Conservation (phyloP, 2,888 invertebrate species). For the Eubasilissa splendida region DNA sequence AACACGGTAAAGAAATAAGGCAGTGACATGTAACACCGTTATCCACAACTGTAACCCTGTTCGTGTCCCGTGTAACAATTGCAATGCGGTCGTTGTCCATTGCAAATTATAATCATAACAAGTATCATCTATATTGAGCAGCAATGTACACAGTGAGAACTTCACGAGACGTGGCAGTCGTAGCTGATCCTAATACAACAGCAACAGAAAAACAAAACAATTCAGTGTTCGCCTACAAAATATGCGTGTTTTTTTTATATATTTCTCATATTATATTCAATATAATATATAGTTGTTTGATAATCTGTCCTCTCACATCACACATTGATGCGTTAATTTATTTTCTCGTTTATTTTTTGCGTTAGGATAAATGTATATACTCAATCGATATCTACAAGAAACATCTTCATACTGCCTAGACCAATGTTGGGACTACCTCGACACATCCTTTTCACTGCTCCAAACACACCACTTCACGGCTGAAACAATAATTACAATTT, state of each 20-base stretch:
- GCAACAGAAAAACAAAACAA: constrained; percentile 49
- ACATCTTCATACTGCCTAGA: constrained; percentile 43
- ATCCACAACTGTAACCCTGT: constrained; percentile 20
- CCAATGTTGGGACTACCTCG: constrained; percentile 11
- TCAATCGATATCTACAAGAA: constrained; percentile 56
- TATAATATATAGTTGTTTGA: constrained; percentile 45
- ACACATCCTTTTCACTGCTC: constrained; percentile 36
- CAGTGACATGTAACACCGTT: not conserved
- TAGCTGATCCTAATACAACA: constrained; percentile 12
- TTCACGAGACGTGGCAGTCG: not conserved
- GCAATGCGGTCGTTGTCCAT: not conserved
- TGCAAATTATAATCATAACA: not conserved
- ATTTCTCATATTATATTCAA: constrained; percentile 45
- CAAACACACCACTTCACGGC: constrained; percentile 43
- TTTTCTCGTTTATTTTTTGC: constrained; percentile 30
- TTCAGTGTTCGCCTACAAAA: constrained; percentile 54
- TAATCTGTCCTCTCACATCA: constrained; percentile 50
- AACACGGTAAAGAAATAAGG: constrained; percentile 3
- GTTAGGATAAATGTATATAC: constrained; percentile 48
- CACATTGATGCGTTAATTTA: constrained; percentile 36
- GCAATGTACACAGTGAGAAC: not conserved
- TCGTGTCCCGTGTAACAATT: not conserved
- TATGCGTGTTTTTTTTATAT: constrained; percentile 52
- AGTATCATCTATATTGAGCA: not conserved
- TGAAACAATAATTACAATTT: constrained; percentile 42